phyloP scores from a whole-genome alignment of 1,140 invertebrate genomes.

The Stenopsyche tienmushanensis region DNA sequence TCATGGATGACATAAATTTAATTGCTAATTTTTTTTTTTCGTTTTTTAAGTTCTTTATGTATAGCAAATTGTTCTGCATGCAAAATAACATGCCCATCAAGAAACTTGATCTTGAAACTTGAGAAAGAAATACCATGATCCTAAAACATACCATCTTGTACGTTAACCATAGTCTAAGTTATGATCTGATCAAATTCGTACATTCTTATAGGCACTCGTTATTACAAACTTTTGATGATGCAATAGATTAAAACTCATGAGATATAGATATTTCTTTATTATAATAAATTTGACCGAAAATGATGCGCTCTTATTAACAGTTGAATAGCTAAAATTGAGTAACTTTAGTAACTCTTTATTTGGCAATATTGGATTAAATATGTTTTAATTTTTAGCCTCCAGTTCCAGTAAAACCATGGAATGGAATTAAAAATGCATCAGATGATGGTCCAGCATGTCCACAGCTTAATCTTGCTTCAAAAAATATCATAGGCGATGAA shows the following conservation, averaged over 20 bases:
- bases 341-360: too few species aligned
- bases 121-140: background rate
- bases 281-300: too few species aligned
- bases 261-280: too few species aligned
- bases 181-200: too few species aligned
- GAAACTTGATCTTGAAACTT: background rate
- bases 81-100: background rate
- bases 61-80: background rate
- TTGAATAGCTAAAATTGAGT: too few species aligned
- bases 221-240: too few species aligned
- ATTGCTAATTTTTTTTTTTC: background rate
- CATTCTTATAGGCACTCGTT: too few species aligned
- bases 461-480: background rate
- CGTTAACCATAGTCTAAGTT: too few species aligned
- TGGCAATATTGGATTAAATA: background rate
- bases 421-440: slow-evolving; percentile 47
- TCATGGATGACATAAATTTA: too few species aligned
- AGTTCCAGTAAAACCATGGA: slow-evolving; percentile 51
- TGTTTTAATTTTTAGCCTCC: slow-evolving; percentile 53
- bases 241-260: too few species aligned
- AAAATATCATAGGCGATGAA: slow-evolving; percentile 44
- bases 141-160: too few species aligned
- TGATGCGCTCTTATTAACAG: too few species aligned
- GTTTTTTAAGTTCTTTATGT: background rate
- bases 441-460: slow-evolving; percentile 44